These are phyloP conservation scores for Datnioides undecimradiatus DNA, from an alignment of 2,113 vertebrate genomes.

Conservation along the genomic window DNA sequence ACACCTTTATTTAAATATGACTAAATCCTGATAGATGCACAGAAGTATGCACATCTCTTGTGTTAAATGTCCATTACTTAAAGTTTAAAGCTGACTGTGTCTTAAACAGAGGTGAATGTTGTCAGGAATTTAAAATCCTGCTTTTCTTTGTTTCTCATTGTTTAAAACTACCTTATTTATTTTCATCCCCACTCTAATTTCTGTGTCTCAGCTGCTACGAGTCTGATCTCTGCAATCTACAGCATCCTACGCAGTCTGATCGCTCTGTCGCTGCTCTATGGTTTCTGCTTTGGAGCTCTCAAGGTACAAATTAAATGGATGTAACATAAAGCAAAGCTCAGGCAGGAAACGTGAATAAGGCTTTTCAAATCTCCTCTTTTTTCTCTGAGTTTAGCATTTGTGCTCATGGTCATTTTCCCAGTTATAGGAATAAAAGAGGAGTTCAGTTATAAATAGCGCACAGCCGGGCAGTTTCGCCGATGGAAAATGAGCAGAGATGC, in stretches of 20 bases:
- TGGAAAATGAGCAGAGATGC: not conserved
- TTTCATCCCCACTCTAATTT: not conserved
- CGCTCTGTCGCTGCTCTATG: slow-evolving; percentile 87
- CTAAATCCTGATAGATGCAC: not conserved
- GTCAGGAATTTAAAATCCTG: not conserved
- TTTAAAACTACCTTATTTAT: not conserved
- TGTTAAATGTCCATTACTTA: not conserved
- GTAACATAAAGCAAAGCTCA: not conserved
- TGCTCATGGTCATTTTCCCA: slow-evolving; percentile 4
- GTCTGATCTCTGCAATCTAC: slow-evolving; percentile 89
- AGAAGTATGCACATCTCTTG: not conserved
- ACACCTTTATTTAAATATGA: not conserved
- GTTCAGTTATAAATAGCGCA: slow-evolving; percentile 41
- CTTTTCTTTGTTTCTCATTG: not conserved
- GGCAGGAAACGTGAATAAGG: not conserved
- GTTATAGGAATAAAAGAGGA: not conserved
- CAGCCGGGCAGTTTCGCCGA: slow-evolving; percentile 4
- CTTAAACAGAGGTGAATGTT: not conserved
- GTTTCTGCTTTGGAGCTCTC: slow-evolving; percentile 93
- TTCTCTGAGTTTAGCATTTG: not conserved
- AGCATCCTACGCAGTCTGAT: slow-evolving; percentile 89
- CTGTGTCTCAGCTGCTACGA: slow-evolving; percentile 89
- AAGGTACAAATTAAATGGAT: slow-evolving; percentile 83
- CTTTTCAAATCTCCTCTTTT: not conserved
- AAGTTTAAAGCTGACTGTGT: no score